These are phyloP conservation scores for Meloidogyne exigua DNA, from an alignment of 1,140 invertebrate species.

Conservation along the genomic window DNA sequence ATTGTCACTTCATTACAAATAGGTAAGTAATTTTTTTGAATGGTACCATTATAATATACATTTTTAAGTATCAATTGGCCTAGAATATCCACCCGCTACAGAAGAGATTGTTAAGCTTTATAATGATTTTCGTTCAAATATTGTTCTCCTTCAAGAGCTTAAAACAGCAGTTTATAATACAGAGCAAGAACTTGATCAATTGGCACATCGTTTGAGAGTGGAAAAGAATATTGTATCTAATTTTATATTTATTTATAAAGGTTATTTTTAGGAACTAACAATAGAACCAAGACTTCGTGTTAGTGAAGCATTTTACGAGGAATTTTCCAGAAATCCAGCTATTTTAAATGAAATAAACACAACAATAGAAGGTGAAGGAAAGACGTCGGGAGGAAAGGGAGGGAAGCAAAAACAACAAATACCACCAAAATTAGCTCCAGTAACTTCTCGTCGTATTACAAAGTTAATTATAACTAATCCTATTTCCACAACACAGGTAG, in stretches of 20 bases:
- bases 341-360: conserved; percentile 8
- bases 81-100: conserved; percentile 35
- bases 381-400: conserved; percentile 3
- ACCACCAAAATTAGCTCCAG: conserved; percentile 4
- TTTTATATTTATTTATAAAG: not conserved
- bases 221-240: conserved; percentile 32
- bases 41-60: not conserved
- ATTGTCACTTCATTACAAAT: conserved; percentile 2
- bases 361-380: not conserved
- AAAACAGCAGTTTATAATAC: conserved; percentile 42
- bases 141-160: conserved; percentile 48
- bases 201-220: conserved; percentile 19
- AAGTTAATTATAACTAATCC: conserved; percentile 17
- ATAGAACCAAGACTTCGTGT: conserved; percentile 23
- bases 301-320: conserved; percentile 19
- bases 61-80: conserved; percentile 22
- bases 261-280: conserved; percentile 5
- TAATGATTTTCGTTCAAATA: conserved; percentile 48
- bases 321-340: conserved; percentile 4
- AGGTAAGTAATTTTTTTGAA: not conserved
- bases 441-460: conserved; percentile 17
- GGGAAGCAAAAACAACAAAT: not conserved
- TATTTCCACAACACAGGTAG: conserved; percentile 8
- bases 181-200: conserved; percentile 34
- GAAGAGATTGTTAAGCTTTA: conserved; percentile 46